Conservation (phyloP, 2,113 vertebrate genomes). For the Channa maculata region DNA sequence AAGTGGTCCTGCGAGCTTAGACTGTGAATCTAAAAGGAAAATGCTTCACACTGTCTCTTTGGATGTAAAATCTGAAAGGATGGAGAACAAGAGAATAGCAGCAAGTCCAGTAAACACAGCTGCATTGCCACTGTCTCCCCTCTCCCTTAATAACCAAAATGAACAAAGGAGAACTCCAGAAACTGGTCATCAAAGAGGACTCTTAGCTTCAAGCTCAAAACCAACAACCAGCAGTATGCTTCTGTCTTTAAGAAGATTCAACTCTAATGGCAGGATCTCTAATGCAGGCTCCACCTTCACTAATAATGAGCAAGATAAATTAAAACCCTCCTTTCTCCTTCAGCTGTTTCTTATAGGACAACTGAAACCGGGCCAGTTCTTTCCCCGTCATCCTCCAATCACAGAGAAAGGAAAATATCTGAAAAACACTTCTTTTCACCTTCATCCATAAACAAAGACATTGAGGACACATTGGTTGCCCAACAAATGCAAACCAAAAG, state of each 20-base stretch:
- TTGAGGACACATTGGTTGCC: constrained; percentile 28
- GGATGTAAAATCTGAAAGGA: constrained; percentile 43
- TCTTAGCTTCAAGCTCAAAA: constrained; percentile 69
- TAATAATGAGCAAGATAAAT: constrained; percentile 46
- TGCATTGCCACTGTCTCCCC: constrained; percentile 20
- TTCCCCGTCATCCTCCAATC: constrained; percentile 20
- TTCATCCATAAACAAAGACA: constrained; percentile 28
- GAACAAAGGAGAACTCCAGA: constrained; percentile 60
- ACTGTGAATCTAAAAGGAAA: constrained; percentile 53
- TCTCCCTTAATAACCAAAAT: constrained; percentile 33
- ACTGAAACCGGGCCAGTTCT: constrained; percentile 18
- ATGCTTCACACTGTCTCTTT: constrained; percentile 58
- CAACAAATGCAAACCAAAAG: constrained; percentile 37
- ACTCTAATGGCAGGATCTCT: constrained; percentile 52
- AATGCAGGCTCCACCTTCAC: constrained; percentile 23
- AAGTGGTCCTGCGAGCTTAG: constrained; percentile 56
- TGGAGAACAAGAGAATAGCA: constrained; percentile 43
- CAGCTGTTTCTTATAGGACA: constrained; percentile 36
- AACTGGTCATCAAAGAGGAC: constrained; percentile 40
- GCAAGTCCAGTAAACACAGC: constrained; percentile 7
- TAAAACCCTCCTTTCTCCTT: constrained; percentile 43
- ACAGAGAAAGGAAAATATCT: constrained; percentile 32
- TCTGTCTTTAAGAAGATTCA: constrained; percentile 75
- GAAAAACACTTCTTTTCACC: constrained; percentile 36
- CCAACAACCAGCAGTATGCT: constrained; percentile 81